Evolutionary conservation across 1,140 invertebrate genomes (phyloP), one percentile per base, ranked within the genome.

Genomic region (Neotoxoptera formosana): DNA sequence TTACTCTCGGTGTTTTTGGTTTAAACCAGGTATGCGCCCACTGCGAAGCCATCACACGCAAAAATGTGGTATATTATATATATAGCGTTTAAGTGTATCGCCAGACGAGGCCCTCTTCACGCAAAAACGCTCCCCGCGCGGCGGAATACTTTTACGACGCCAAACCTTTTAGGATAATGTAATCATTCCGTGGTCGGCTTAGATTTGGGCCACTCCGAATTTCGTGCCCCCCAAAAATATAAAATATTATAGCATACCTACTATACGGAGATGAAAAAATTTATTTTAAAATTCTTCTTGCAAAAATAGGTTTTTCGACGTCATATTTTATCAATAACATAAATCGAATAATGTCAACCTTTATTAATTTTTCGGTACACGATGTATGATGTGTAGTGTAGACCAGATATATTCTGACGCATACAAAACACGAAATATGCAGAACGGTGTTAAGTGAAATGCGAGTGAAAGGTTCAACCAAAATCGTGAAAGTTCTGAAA

Each of bases 81-180:
- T 41, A 41, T 47, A 25, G 45, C 45, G n/a, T 87, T 87, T 11
- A 86, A 30, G 45, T 47, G n/a, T 87, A 87, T 87, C 84, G 8
- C 45, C 30, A 47, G 21, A 84, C 23, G 34, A 11, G 81, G 41
- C 25, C 41, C 41, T 2, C 23, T 45, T 41, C 41, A 9, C 41
- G 7, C 36, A 86, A 45, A 86, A 45, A 41, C 30, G 83, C 41
- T 86, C 8, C 36, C 8, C 36, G 7, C 45, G 41, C 25, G 4
- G 30, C 17, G 45, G 45, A 87, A 87, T 48, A 87, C 9, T 87
- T 47, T 87, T 87, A 48, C 14, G 84, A 47, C 25, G 1, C 41
- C 30, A 20, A 87, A 87, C 84, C 25, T 87, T 47, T 87, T 30
- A 45, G 41, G 25, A 88, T 88, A 88, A 88, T 88, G n/a, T 48